Evolutionary conservation across 2,113 vertebrate genomes (phyloP).

Genomic region (Otocyon megalotis): DNA sequence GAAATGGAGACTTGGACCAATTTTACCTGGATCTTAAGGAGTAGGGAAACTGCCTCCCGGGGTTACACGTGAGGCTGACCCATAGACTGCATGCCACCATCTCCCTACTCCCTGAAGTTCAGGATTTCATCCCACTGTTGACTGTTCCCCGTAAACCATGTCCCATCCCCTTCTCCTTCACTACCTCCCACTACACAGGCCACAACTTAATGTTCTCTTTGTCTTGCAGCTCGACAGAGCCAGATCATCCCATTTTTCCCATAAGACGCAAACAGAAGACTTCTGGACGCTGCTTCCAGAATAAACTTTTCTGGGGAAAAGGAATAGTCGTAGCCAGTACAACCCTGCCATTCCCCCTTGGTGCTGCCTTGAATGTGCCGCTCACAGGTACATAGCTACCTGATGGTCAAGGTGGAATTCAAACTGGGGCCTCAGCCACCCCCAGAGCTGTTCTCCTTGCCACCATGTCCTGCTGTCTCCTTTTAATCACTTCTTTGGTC

Average conservation of each 20-base stretch:
- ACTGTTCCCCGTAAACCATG: not conserved
- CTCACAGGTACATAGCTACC: not conserved
- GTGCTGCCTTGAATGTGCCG: not conserved
- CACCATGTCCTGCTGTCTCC: not conserved
- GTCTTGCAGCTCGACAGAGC: not conserved
- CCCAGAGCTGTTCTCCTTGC: not conserved
- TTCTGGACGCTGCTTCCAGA: not conserved
- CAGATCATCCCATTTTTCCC: not conserved
- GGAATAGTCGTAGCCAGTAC: not conserved
- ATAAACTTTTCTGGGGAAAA: not conserved
- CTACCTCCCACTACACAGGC: not conserved
- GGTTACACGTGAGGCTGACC: not conserved
- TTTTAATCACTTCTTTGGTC: not conserved
- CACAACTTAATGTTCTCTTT: not conserved
- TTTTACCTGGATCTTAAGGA: not conserved
- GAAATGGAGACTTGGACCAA: not conserved
- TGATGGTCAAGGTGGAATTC: not conserved
- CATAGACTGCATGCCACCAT: fast-evolving
- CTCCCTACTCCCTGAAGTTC: not conserved
- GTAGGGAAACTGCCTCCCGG: not conserved
- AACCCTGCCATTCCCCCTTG: fast-evolving
- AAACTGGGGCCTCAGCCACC: not conserved
- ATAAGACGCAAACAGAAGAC: not conserved
- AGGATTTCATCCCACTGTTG: not conserved
- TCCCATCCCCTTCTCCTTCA: not conserved